Evolutionary conservation across 2,113 vertebrate species (phyloP).

Genomic region (Lucifuga dentata): DNA sequence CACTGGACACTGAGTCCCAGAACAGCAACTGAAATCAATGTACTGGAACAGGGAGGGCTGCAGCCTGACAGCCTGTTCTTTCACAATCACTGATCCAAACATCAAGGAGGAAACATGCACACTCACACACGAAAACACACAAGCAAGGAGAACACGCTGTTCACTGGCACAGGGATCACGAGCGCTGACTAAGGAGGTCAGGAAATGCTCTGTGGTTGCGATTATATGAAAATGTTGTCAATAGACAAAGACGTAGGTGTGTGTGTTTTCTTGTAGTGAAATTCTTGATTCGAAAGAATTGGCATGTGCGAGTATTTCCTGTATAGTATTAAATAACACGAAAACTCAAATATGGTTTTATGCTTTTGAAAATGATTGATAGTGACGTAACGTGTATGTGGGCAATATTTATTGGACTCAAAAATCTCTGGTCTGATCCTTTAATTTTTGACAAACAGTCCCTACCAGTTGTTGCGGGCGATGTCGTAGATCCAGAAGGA

Average conservation of each 20-base stretch:
- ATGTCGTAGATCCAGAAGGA: slow-evolving; percentile 99
- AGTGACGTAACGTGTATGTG: too few relatives aligned
- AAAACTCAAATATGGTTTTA: too few relatives aligned
- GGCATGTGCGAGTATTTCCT: slow-evolving; percentile 35
- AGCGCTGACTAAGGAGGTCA: slow-evolving; percentile 23
- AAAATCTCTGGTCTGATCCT: too few relatives aligned
- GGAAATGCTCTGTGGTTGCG: background rate
- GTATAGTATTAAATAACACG: too few relatives aligned
- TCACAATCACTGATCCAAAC: slow-evolving; percentile 28
- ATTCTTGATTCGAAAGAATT: slow-evolving; percentile 20
- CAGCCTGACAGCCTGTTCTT: slow-evolving; percentile 39
- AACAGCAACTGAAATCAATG: slow-evolving; percentile 39
- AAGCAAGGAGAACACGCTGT: slow-evolving; percentile 28
- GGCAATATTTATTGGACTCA: too few relatives aligned
- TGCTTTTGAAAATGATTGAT: too few relatives aligned
- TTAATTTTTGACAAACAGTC: background rate
- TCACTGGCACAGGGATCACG: slow-evolving; percentile 23
- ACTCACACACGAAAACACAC: background rate
- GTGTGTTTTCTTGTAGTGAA: slow-evolving; percentile 27
- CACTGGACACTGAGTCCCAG: slow-evolving; percentile 29
- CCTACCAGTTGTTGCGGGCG: slow-evolving; percentile 97
- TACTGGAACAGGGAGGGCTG: slow-evolving; percentile 42
- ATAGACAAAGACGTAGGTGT: background rate
- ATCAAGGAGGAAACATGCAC: background rate
- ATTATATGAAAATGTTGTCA: slow-evolving; percentile 13